A percentile compares a stretch with the other conserved stretches of the same genome.
phyloP scores from a whole-genome alignment of 1,140 invertebrate species.

The Drosophila seguyi region DNA sequence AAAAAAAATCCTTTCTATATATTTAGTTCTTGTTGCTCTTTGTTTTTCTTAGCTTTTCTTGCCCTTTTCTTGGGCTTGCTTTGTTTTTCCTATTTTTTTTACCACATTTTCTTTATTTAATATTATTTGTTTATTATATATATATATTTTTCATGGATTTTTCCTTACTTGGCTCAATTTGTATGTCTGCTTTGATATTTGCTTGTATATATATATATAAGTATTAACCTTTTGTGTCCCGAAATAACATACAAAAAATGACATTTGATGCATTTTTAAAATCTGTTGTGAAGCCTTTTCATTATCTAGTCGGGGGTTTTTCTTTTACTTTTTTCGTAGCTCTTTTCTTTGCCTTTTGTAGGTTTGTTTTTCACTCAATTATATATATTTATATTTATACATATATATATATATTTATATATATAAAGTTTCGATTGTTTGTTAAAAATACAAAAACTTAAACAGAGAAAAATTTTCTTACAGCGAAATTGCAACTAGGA shows the following conservation, averaged over 20 bases:
- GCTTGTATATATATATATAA: constrained; percentile 30
- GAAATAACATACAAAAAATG: constrained; percentile 8
- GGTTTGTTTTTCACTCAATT: neutral
- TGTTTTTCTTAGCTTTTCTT: constrained; percentile 24
- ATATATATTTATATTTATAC: too few species aligned
- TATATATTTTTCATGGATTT: constrained; percentile 21
- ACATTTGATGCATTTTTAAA: constrained; percentile 11
- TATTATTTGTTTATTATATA: constrained; percentile 3
- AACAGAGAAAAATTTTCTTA: neutral
- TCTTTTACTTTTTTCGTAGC: neutral
- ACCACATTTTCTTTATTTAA: constrained; percentile 5
- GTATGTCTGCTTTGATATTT: constrained; percentile 17
- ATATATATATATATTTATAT: constrained; percentile 1
- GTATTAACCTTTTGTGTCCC: constrained; percentile 40
- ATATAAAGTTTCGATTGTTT: constrained; percentile 8
- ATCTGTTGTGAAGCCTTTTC: constrained; percentile 9
- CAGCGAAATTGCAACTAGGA: constrained; percentile 30
- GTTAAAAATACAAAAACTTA: constrained; percentile 27
- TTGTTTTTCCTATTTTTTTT: constrained; percentile 26
- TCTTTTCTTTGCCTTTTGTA: neutral
- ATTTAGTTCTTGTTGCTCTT: constrained; percentile 34
- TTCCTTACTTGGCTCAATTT: constrained; percentile 50
- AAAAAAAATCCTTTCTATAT: constrained; percentile 19
- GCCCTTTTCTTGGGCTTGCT: neutral
- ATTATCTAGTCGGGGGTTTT: constrained; percentile 3